A percentile compares a stretch with the other conserved stretches of the same genome.
These are phyloP conservation scores for Isoperla grammatica DNA, from an alignment of 2,888 invertebrate species.

Conservation along the genomic window DNA sequence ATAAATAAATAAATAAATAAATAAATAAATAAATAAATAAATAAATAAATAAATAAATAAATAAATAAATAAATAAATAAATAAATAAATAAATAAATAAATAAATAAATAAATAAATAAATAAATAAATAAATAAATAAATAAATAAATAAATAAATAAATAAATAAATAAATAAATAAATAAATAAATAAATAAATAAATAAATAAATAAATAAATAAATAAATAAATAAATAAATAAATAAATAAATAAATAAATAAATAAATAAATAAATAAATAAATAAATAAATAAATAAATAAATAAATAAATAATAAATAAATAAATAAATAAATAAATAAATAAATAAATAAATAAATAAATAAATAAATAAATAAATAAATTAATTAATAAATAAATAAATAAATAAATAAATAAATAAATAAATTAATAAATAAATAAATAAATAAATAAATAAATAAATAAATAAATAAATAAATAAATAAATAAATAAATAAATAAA, in stretches of 20 bases:
- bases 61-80: neutral
- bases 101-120: neutral
- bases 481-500: too few relatives aligned
- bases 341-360: too few relatives aligned
- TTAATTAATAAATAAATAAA: too few relatives aligned
- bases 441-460: too few relatives aligned
- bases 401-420: too few relatives aligned
- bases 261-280: slow-evolving; percentile 8
- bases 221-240: neutral
- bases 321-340: neutral
- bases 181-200: neutral
- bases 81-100: neutral
- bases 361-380: too few relatives aligned
- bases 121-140: neutral
- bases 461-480: too few relatives aligned
- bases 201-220: neutral
- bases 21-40: neutral
- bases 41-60: neutral
- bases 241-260: neutral
- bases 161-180: neutral
- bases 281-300: neutral
- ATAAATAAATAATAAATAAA: slow-evolving; percentile 15
- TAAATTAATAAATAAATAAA: too few relatives aligned
- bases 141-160: neutral
- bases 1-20: neutral